Base-by-base conservation (phyloP, 1,140 invertebrate genomes). In the Glossosoma conforme region DNA sequence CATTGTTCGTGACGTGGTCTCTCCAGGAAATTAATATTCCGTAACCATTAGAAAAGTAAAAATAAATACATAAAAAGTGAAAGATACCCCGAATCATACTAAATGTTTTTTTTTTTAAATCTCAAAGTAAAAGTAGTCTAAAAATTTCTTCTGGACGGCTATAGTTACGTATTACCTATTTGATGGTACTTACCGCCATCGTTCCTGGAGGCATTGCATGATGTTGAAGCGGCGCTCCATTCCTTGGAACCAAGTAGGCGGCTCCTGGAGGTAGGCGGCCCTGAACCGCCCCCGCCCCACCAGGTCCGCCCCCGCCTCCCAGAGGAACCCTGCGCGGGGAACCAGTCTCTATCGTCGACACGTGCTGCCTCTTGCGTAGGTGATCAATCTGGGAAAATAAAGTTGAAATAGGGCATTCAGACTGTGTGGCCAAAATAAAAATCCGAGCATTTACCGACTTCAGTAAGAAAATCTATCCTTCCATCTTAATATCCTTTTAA, bases 271-370 rank as follows among this genome's bases (percentile, higher is more conserved):
- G 32, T n/a, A n/a, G n/a, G n/a, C n/a, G n/a, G 24, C 63, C 59
- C 22, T 61, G 59, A 49, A 65, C 60, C 49, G 40, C 52, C 14
- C 52, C 33, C 48, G 57, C 46, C 61, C 46, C n/a, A 63, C 59
- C 45, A 3, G 35, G n/a, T 77, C 33, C 82, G 62, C 30, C 82
- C 72, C 18, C 83, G 85, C 63, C 83, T 76, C 38, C 82, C 63
- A 37, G 82, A 72, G 18, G 82, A 85, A 63, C 84, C 56, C 83
- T 69, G 35, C 78, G 79, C 9, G 83, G 82, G 19, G 83, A 85
- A 36, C 68, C 69, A 15, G 84, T 85, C 61, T 87, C 84, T 62
- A 87, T 87, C 45, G 85, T 87, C 45, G 84, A 86, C 59, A 87
- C 79, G 61, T 85, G 78, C 58, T 86, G 83, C 54, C 82, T 68